These are phyloP conservation scores for Odocoileus hemionus DNA, from an alignment of 2,113 vertebrate genomes.

Conservation along the genomic window DNA sequence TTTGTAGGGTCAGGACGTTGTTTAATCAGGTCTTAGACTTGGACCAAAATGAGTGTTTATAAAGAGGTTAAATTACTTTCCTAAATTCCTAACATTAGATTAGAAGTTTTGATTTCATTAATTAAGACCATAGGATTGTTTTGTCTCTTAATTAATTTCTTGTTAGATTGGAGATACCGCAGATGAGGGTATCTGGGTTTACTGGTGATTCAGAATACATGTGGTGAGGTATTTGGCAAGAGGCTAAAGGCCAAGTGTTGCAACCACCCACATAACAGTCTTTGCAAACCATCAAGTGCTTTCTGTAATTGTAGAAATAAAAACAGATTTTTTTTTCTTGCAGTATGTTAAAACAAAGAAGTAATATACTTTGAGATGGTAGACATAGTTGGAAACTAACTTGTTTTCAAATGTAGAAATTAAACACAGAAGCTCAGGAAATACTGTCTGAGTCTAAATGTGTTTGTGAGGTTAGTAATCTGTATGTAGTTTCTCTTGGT, in stretches of 20 bases:
- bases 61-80: constrained; percentile 18
- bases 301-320: constrained; percentile 45
- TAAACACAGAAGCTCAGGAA: constrained; percentile 2
- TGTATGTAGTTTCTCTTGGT: background rate
- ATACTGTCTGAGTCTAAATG: background rate
- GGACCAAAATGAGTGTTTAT: constrained; percentile 1
- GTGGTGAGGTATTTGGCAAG: background rate
- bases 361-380: constrained; percentile 19
- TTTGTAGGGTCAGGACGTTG: constrained; percentile 2
- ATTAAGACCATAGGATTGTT: background rate
- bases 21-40: constrained; percentile 35
- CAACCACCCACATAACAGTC: background rate
- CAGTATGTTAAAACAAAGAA: constrained; percentile 11
- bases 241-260: constrained; percentile 38
- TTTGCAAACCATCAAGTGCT: constrained; percentile 28
- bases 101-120: constrained; percentile 33
- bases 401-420: constrained; percentile 41
- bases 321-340: background rate
- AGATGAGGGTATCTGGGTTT: constrained; percentile 27
- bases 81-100: background rate
- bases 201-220: constrained; percentile 32
- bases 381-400: constrained; percentile 38
- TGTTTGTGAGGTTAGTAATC: constrained; percentile 1
- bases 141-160: constrained; percentile 45
- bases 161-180: background rate